Percentiles rank a stretch among this genome's conserved stretches.
Conservation (phyloP, 2,888 invertebrate species). For the Atherix ibis region DNA sequence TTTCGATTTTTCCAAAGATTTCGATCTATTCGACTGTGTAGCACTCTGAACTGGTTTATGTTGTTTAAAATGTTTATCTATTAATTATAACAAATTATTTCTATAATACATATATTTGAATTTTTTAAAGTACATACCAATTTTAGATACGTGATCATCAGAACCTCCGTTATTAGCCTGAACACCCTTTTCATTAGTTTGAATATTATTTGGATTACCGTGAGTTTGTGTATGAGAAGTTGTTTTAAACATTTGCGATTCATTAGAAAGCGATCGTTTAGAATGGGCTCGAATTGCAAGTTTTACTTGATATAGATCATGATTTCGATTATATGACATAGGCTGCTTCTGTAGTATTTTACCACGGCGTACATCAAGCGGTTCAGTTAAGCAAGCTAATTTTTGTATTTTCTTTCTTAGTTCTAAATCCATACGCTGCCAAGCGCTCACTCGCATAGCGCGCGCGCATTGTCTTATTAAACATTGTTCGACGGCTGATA, state of each 20-base stretch:
- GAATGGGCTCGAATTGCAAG: slow-evolving; percentile 33
- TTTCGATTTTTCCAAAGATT: slow-evolving; percentile 3
- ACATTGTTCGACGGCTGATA: slow-evolving; percentile 52
- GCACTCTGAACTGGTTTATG: background rate
- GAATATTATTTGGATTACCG: slow-evolving; percentile 18
- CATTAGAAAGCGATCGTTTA: slow-evolving; percentile 26
- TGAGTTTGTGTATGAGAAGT: slow-evolving; percentile 22
- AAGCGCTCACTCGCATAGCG: slow-evolving; percentile 45
- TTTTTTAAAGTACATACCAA: too few relatives aligned
- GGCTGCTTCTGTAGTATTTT: slow-evolving; percentile 9
- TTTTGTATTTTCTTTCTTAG: slow-evolving; percentile 48
- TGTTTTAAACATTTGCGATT: slow-evolving; percentile 27
- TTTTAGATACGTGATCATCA: too few relatives aligned
- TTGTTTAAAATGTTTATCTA: too few relatives aligned
- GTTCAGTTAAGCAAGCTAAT: slow-evolving; percentile 37
- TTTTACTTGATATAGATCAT: slow-evolving; percentile 32
- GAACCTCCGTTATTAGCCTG: slow-evolving; percentile 26
- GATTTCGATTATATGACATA: slow-evolving; percentile 25
- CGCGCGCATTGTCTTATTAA: slow-evolving; percentile 52
- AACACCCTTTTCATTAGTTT: slow-evolving; percentile 24
- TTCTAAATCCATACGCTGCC: slow-evolving; percentile 46
- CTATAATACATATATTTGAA: too few relatives aligned
- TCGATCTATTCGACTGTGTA: slow-evolving; percentile 29
- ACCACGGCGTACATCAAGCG: slow-evolving; percentile 24
- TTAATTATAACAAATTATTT: too few relatives aligned